phyloP scores from a whole-genome alignment of 2,888 invertebrate species.

The Omphaloscelis lunosa region DNA sequence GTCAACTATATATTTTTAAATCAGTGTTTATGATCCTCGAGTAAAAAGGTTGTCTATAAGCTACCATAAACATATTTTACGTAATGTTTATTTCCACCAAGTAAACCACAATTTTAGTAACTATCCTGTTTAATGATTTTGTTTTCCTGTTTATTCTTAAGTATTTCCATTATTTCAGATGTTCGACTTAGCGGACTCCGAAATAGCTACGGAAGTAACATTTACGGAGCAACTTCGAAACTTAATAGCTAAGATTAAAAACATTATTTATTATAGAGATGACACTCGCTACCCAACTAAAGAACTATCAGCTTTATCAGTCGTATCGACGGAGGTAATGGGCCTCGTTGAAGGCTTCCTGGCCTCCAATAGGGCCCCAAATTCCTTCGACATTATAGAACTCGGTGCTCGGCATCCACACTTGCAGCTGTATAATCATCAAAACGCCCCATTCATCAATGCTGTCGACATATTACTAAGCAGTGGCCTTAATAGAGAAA shows the following conservation, averaged over 20 bases:
- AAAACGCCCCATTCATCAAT: constrained; percentile 88
- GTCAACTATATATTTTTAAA: constrained; percentile 1
- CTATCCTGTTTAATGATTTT: neutral
- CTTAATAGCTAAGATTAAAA: constrained; percentile 88
- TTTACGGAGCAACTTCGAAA: constrained; percentile 92
- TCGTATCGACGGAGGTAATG: constrained; percentile 91
- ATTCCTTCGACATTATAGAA: constrained; percentile 88
- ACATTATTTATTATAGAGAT: constrained; percentile 86
- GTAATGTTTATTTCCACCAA: neutral
- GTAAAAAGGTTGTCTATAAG: constrained; percentile 3
- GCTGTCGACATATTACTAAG: constrained; percentile 88
- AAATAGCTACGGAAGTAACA: constrained; percentile 92
- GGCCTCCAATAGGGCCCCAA: constrained; percentile 86
- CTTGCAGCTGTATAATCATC: constrained; percentile 87
- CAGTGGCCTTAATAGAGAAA: constrained; percentile 88
- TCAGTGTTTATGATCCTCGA: no score
- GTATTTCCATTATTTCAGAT: constrained; percentile 89
- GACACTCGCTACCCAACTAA: constrained; percentile 87
- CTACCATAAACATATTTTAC: neutral
- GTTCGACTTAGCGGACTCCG: constrained; percentile 92
- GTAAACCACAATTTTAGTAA: neutral
- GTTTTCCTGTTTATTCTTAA: constrained; percentile 1
- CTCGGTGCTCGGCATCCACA: constrained; percentile 86
- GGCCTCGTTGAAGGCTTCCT: constrained; percentile 91
- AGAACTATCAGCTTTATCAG: constrained; percentile 90